phyloP scores from a whole-genome alignment of 2,797 vertebrate genomes.

The Sternotherus odoratus region DNA sequence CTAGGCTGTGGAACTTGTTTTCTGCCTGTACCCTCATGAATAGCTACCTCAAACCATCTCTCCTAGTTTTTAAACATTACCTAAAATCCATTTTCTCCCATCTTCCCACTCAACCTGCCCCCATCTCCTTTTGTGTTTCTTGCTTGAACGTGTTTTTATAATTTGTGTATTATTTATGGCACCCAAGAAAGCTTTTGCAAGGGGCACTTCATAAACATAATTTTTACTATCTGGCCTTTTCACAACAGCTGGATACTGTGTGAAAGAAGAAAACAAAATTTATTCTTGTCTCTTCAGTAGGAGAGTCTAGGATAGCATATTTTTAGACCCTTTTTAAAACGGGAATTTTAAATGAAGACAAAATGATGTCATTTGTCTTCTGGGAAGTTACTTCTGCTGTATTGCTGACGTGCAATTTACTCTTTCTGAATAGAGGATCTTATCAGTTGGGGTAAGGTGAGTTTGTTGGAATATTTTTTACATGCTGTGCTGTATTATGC shows the following conservation, averaged over 20 bases:
- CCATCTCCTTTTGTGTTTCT: background rate
- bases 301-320: conserved; percentile 36
- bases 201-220: conserved; percentile 30
- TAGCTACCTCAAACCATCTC: conserved; percentile 11
- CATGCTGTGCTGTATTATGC: conserved; percentile 7
- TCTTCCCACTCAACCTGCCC: background rate
- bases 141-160: background rate
- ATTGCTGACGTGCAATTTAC: conserved; percentile 31
- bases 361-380: conserved; percentile 52
- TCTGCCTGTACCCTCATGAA: background rate
- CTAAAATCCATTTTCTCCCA: background rate
- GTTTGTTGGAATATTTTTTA: conserved; percentile 20
- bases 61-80: background rate
- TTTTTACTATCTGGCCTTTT: conserved; percentile 20
- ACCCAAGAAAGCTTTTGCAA: background rate
- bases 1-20: background rate
- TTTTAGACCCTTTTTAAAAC: conserved; percentile 42
- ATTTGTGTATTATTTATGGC: background rate
- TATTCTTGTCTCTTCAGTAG: conserved; percentile 35
- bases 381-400: background rate
- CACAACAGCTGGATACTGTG: background rate
- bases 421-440: conserved; percentile 23
- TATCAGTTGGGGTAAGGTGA: background rate
- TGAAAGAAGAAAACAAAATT: conserved; percentile 53
- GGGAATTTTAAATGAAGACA: conserved; percentile 37